These are phyloP conservation scores for Pharmacophagus antenor DNA, from an alignment of 2,888 invertebrate genomes.

Conservation along the genomic window DNA sequence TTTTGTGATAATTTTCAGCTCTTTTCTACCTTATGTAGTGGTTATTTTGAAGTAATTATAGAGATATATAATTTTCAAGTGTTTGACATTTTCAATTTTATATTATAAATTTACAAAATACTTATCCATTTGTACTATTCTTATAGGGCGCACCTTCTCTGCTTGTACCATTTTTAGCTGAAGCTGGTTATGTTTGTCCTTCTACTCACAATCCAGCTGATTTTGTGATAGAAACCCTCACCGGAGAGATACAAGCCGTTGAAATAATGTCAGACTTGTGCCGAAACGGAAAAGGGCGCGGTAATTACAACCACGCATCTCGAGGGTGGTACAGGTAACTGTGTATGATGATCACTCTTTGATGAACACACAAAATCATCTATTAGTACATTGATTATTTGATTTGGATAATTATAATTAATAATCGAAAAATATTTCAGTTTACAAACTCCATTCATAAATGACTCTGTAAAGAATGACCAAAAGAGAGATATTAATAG, in stretches of 20 bases:
- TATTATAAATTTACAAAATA: neutral
- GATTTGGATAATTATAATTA: neutral
- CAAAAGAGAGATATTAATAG: slow-evolving; percentile 56
- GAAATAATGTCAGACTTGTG: slow-evolving; percentile 57
- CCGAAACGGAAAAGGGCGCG: slow-evolving; percentile 62
- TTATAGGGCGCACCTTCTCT: slow-evolving; percentile 82
- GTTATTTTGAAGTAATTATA: no score
- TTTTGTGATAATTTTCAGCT: no score
- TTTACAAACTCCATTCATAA: neutral
- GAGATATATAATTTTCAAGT: no score
- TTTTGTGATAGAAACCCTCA: slow-evolving; percentile 75
- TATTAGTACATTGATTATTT: neutral
- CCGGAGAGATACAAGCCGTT: slow-evolving; percentile 44
- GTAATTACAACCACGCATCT: slow-evolving; percentile 38
- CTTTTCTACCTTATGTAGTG: no score
- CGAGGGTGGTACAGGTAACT: slow-evolving; percentile 49
- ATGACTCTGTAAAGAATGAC: slow-evolving; percentile 33
- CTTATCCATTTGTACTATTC: neutral
- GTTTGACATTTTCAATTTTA: no score
- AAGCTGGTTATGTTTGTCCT: slow-evolving; percentile 84
- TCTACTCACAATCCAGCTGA: slow-evolving; percentile 89
- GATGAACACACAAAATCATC: no score
- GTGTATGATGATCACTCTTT: no score
- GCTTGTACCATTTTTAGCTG: slow-evolving; percentile 84
- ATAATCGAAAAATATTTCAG: neutral